A percentile compares a stretch with the other conserved stretches of the same genome.
Conservation (phyloP, 2,113 vertebrate species). For the Hypomesus transpacificus region DNA sequence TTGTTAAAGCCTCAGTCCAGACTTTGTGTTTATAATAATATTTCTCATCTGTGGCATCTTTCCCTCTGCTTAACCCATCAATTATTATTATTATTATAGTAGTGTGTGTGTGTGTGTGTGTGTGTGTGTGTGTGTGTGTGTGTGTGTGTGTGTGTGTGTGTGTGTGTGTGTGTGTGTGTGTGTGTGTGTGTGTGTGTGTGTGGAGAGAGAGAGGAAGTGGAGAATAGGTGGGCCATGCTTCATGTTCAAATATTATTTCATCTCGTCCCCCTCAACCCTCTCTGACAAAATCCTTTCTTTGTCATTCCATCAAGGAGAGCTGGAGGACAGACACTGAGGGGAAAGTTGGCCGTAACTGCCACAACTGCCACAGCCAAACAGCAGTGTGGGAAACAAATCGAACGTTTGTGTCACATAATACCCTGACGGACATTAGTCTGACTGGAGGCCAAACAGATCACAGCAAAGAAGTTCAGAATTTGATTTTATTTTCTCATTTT, state of each 20-base stretch:
- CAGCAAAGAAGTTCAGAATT: conserved; percentile 23
- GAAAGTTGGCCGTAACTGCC: neutral
- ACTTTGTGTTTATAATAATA: conserved; percentile 4
- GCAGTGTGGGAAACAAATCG: conserved; percentile 3
- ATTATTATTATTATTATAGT: neutral
- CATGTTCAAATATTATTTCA: neutral
- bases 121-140: too few species aligned
- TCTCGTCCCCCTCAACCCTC: neutral
- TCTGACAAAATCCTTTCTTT: neutral
- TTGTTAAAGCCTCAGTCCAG: conserved; percentile 11
- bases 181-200: too few species aligned
- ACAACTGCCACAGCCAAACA: conserved; percentile 17
- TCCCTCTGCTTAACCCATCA: neutral
- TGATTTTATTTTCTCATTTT: conserved; percentile 45
- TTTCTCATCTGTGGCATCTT: conserved; percentile 15
- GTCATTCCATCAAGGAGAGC: conserved; percentile 28
- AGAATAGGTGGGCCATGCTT: neutral
- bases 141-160: neutral
- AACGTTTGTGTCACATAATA: neutral
- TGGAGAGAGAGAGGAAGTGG: neutral
- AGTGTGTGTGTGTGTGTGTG: too few species aligned
- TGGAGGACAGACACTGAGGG: conserved; percentile 10
- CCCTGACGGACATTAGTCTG: too few species aligned
- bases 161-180: too few species aligned
- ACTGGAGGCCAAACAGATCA: too few species aligned